Percentiles rank a stretch among this genome's conserved stretches.
These are phyloP conservation scores for Cyrtodaria siliqua DNA, from an alignment of 2,888 invertebrate species.

Conservation along the genomic window DNA sequence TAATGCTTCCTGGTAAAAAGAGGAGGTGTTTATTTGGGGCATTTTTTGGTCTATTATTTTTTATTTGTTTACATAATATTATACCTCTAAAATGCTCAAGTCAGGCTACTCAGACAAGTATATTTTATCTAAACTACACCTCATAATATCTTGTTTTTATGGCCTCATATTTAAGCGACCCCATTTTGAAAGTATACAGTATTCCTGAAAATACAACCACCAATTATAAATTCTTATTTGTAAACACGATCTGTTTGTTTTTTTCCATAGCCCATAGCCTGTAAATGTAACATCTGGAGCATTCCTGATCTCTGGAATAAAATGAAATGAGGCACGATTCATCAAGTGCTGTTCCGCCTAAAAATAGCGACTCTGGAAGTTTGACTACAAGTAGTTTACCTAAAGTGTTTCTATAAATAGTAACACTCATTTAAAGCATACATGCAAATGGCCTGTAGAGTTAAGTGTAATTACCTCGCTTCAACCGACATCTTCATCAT, in stretches of 20 bases:
- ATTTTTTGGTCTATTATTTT: too few relatives aligned
- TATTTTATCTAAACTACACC: too few relatives aligned
- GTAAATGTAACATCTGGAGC: too few relatives aligned
- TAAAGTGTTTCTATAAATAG: slow-evolving; percentile 44
- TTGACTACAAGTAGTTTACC: slow-evolving; percentile 31
- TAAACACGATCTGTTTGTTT: too few relatives aligned
- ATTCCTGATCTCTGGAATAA: not conserved
- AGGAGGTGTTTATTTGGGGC: too few relatives aligned
- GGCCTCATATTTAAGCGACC: not conserved
- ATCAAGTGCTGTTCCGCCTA: not conserved
- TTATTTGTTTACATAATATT: too few relatives aligned
- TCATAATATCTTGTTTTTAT: too few relatives aligned
- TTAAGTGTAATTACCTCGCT: slow-evolving; percentile 11
- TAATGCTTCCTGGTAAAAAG: too few relatives aligned
- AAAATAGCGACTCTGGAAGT: not conserved
- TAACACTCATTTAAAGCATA: slow-evolving; percentile 34
- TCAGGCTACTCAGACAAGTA: too few relatives aligned
- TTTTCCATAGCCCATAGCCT: too few relatives aligned
- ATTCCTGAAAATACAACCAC: not conserved
- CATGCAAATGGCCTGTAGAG: slow-evolving; percentile 36
- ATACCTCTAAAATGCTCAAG: too few relatives aligned
- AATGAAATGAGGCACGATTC: not conserved
- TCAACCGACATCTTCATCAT: too few relatives aligned
- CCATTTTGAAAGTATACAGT: not conserved
- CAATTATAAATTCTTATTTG: not conserved